phyloP scores from a whole-genome alignment of 2,113 vertebrate genomes.

The Jaculus jaculus region DNA sequence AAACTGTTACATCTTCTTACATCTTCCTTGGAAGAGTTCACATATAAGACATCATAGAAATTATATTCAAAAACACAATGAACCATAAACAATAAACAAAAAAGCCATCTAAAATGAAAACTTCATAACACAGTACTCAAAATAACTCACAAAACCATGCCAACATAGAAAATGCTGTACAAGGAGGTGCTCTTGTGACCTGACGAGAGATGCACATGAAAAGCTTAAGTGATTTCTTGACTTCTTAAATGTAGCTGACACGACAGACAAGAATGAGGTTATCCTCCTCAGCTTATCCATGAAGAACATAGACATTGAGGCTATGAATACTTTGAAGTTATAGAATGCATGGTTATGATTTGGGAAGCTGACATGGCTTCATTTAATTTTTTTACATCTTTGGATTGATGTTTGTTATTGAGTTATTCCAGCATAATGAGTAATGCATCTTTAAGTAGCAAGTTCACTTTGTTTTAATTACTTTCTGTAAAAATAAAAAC shows the following conservation, averaged over 20 bases:
- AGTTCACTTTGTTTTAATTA: slow-evolving; percentile 23
- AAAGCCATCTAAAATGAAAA: neutral
- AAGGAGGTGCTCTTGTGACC: neutral
- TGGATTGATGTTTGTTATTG: neutral
- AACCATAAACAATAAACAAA: neutral
- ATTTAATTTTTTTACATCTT: neutral
- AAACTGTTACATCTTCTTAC: neutral
- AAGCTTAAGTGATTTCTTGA: neutral
- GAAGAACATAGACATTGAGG: neutral
- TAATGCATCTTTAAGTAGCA: slow-evolving; percentile 7
- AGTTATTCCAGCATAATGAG: neutral
- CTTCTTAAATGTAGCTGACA: neutral
- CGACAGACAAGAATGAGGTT: neutral
- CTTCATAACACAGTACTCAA: neutral
- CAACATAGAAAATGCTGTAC: neutral
- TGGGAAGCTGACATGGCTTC: neutral
- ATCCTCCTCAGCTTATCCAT: neutral
- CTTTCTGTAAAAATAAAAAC: slow-evolving; percentile 19
- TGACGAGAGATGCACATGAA: neutral
- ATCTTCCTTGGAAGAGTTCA: neutral
- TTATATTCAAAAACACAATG: neutral
- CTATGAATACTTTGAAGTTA: neutral
- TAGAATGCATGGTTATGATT: neutral
- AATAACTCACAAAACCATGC: neutral
- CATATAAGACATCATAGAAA: slow-evolving; percentile 20